Percentiles rank a stretch among this genome's conserved stretches.
phyloP scores from a whole-genome alignment of 1,140 invertebrate species.

The Nixonia krombeini region DNA sequence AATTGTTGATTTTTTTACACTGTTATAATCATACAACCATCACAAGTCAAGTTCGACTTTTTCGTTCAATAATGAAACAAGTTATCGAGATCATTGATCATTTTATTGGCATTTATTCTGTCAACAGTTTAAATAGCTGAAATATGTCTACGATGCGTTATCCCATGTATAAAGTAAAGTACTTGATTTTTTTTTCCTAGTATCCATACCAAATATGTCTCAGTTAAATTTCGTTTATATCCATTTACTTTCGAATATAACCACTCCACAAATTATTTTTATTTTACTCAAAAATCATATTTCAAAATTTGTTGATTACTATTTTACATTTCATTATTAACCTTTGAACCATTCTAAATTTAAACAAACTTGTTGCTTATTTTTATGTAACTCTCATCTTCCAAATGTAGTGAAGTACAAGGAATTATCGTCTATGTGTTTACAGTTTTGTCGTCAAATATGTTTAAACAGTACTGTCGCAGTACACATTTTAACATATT shows the following conservation, averaged over 20 bases:
- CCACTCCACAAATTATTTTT: slow-evolving; percentile 3
- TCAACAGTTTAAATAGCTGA: slow-evolving; percentile 26
- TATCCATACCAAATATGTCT: slow-evolving; percentile 1
- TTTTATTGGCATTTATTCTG: slow-evolving; percentile 24
- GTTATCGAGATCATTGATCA: slow-evolving; percentile 34
- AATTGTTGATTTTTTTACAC: slow-evolving; percentile 17
- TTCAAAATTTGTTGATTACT: not conserved
- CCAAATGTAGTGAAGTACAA: slow-evolving; percentile 15
- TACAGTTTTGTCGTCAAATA: not conserved
- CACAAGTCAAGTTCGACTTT: slow-evolving; percentile 33
- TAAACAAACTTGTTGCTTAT: too few species aligned
- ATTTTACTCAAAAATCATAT: not conserved
- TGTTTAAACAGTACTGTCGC: slow-evolving; percentile 8
- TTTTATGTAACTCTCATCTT: too few species aligned
- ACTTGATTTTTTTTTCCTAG: not conserved
- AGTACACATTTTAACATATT: slow-evolving; percentile 13
- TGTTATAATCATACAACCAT: slow-evolving; percentile 24
- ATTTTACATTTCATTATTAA: too few species aligned
- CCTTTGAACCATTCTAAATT: too few species aligned
- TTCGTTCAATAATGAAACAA: slow-evolving; percentile 29
- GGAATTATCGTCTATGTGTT: not conserved
- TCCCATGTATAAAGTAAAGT: not conserved
- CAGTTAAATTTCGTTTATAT: not conserved
- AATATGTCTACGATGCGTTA: slow-evolving; percentile 20
- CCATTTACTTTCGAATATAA: slow-evolving; percentile 15